phyloP scores from a whole-genome alignment of 2,113 vertebrate species.

The Formicarius rufipectus region DNA sequence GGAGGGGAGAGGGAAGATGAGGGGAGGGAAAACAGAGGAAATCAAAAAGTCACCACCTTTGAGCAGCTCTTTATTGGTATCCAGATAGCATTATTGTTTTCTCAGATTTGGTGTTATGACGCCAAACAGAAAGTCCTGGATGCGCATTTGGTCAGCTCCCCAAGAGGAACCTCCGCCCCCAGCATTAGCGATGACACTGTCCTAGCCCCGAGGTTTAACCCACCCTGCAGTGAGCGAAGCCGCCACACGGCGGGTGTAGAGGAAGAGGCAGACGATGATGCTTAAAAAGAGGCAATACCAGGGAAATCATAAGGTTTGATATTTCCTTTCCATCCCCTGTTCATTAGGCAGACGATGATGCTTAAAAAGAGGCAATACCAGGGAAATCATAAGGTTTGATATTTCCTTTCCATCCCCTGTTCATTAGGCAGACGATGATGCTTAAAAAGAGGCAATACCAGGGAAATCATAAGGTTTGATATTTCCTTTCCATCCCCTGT shows the following conservation, averaged over 20 bases:
- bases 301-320: too few relatives aligned
- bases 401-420: too few relatives aligned
- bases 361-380: too few relatives aligned
- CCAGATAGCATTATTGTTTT: neutral
- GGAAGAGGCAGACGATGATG: neutral
- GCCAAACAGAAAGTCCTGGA: neutral
- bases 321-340: too few relatives aligned
- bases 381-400: too few relatives aligned
- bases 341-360: too few relatives aligned
- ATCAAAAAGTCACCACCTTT: neutral
- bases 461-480: neutral
- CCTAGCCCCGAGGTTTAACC: neutral
- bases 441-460: accelerated
- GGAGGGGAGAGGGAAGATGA: neutral
- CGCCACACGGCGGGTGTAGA: neutral
- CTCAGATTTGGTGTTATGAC: neutral
- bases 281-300: too few relatives aligned
- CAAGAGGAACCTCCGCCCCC: neutral
- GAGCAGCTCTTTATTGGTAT: neutral
- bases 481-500: neutral
- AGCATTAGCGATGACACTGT: accelerated
- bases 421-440: neutral
- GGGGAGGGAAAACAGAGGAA: neutral
- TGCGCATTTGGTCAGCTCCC: neutral
- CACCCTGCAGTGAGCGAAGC: neutral